These are phyloP conservation scores for Edolisoma coerulescens DNA, from an alignment of 2,113 vertebrate genomes.

Conservation along the genomic window DNA sequence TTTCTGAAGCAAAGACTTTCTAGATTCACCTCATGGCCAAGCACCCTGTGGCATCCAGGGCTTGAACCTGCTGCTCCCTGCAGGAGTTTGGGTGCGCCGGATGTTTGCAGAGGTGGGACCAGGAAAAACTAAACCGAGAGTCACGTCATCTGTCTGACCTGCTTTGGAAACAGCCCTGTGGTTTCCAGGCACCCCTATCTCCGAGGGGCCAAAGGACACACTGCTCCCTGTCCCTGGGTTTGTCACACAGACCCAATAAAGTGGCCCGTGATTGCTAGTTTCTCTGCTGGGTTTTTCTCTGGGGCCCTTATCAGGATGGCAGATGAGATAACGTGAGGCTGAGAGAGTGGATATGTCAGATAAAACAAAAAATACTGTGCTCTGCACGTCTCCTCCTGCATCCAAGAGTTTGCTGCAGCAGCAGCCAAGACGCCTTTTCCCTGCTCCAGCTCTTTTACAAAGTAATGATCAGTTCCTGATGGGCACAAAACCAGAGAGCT, in stretches of 20 bases:
- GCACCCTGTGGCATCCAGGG: not conserved
- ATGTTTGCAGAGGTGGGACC: not conserved
- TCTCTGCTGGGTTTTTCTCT: not conserved
- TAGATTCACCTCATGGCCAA: not conserved
- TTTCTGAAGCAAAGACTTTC: not conserved
- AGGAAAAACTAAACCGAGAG: not conserved
- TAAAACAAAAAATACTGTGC: not conserved
- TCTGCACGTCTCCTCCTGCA: accelerated
- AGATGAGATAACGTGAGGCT: not conserved
- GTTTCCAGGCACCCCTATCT: slow-evolving; percentile 5
- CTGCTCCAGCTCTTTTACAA: accelerated
- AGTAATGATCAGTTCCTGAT: not conserved
- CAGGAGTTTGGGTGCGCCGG: accelerated
- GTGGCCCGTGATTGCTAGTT: not conserved
- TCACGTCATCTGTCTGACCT: not conserved
- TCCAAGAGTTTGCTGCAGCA: not conserved
- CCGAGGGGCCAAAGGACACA: not conserved
- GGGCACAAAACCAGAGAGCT: not conserved
- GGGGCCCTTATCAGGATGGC: not conserved
- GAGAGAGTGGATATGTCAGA: not conserved
- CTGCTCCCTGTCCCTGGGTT: not conserved
- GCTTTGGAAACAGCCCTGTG: not conserved
- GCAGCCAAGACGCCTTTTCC: not conserved
- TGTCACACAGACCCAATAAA: not conserved
- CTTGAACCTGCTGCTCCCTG: not conserved